phyloP scores from a whole-genome alignment of 2,797 vertebrate species.

The Semaprochilodus insignis region DNA sequence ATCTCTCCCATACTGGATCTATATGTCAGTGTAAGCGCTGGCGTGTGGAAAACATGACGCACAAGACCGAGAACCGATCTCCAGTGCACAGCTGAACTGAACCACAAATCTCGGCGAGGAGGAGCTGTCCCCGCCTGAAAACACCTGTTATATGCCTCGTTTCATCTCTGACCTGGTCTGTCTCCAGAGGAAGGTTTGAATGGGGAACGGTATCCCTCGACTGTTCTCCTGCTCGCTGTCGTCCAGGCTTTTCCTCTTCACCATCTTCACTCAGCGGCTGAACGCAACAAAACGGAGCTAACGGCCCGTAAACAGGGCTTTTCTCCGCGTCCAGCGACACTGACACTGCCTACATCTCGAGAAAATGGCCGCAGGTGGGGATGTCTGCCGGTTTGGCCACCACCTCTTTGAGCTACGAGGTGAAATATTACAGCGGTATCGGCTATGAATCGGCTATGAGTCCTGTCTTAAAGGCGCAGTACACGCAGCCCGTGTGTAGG shows the following conservation, averaged over 20 bases:
- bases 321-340: conserved; percentile 52
- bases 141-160: conserved; percentile 78
- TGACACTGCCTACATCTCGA: conserved; percentile 64
- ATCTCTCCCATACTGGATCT: too few relatives aligned
- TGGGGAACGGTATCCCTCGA: conserved; percentile 94
- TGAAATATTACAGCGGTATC: neutral
- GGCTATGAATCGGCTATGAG: conserved; percentile 6
- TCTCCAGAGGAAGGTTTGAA: conserved; percentile 98
- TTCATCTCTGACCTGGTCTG: conserved; percentile 89
- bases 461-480: conserved; percentile 36
- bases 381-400: conserved; percentile 53
- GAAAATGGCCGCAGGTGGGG: conserved; percentile 88
- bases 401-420: conserved; percentile 14
- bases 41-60: conserved; percentile 33
- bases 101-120: neutral
- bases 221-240: conserved; percentile 92
- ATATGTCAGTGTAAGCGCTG: neutral
- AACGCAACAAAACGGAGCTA: conserved; percentile 15
- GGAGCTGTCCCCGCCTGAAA: conserved; percentile 22
- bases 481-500: too few relatives aligned
- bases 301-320: neutral
- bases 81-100: too few relatives aligned
- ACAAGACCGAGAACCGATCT: neutral
- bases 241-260: conserved; percentile 97
- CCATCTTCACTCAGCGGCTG: conserved; percentile 79